These are phyloP conservation scores for Coptodon rendalli DNA, from an alignment of 2,113 vertebrate genomes.

Conservation along the genomic window DNA sequence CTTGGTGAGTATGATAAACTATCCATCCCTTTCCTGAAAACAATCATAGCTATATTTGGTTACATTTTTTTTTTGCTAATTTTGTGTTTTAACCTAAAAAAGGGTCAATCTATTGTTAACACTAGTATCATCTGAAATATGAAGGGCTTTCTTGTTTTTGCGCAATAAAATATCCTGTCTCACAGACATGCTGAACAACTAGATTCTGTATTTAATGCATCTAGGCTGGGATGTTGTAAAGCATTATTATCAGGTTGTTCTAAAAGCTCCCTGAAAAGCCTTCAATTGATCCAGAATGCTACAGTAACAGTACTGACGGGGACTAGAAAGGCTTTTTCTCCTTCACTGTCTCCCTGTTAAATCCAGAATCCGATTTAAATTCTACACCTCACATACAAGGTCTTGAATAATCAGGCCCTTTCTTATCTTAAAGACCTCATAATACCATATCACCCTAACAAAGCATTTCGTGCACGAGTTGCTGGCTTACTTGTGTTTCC, in stretches of 20 bases:
- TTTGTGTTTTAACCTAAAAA: not conserved
- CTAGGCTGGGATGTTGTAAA: not conserved
- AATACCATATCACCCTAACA: not conserved
- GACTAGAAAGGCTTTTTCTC: not conserved
- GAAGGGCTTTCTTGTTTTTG: not conserved
- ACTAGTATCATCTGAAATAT: not conserved
- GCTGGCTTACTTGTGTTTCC: not conserved
- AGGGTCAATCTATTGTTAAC: not conserved
- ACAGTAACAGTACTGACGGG: not conserved
- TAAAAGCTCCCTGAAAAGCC: not conserved
- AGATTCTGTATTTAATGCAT: not conserved
- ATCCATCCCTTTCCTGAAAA: not conserved
- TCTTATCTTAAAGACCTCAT: not conserved
- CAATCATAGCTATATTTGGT: not conserved
- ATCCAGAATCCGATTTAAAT: not conserved
- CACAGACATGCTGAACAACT: not conserved
- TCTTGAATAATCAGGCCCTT: not conserved
- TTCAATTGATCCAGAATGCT: not conserved
- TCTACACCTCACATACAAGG: not conserved
- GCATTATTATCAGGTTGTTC: not conserved
- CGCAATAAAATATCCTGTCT: not conserved
- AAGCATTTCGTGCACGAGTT: not conserved
- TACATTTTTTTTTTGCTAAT: not conserved
- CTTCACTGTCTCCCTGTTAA: not conserved
- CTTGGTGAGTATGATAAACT: not conserved